Base-by-base conservation (phyloP, 2,113 vertebrate genomes). In the Ictalurus punctatus region DNA sequence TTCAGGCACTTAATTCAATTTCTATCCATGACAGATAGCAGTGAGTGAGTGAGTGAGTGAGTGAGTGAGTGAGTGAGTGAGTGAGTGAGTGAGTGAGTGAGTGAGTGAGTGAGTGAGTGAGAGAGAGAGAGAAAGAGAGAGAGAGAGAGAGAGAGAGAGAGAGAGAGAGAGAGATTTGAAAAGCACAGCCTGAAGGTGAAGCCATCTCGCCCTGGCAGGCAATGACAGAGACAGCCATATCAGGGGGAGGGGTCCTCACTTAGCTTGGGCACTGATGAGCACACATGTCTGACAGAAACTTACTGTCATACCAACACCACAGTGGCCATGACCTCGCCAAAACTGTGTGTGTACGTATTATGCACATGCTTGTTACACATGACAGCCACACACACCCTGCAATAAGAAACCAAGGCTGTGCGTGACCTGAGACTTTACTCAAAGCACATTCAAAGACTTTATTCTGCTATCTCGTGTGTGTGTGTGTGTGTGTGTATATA, bases 1-100 rank as follows among this genome's bases (percentile, higher is more conserved):
- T 89, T 87, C 83, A 59, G 58, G 25, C 67, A 85, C 90, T 90
- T 90, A 83, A 88, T 90, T 90, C 87, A 89, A 90, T 89, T 89
- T 88, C 69, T 86, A 61, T 89, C 69, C 84, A 84, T 40, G 76
- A 89, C 59, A 80, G 79, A 86, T 69, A 13, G 82, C 54, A 48
- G 40, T 25, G 78, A 87, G 59, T 30, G 71, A 56, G 86, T 40
- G 48, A 52, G 81, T 7, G 48, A 10, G 48, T 74, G 61, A 67
- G 65, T 58, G 79, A 76, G 84, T 56, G 44, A 65, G 44, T 40
- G 76, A 79, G 84, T 59, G 67, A 21, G n/a, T 65, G 65, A 34
- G 71, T 40, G 48, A 52, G 81, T 7, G 48, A 10, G 48, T 74
- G 61, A 67, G 65, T 58, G 79, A 76, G 84, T 56, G 44, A 48